Evolutionary conservation across 2,113 vertebrate species (phyloP).

Genomic region (Apus apus): DNA sequence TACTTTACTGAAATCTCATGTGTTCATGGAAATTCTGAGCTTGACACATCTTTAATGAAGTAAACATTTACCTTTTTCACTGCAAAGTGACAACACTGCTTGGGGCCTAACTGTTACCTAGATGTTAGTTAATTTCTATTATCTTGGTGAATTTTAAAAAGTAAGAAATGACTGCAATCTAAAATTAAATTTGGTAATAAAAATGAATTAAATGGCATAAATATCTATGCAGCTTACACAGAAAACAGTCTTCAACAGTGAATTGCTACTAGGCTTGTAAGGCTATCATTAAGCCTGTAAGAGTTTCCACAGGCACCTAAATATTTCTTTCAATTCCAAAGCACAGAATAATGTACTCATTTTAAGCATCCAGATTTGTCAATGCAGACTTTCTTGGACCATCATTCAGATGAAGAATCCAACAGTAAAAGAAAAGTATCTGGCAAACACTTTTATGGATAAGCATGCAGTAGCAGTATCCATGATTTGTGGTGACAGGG

Average conservation of each 20-base stretch:
- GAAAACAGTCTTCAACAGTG: neutral
- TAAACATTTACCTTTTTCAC: conserved; percentile 30
- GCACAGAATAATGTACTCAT: neutral
- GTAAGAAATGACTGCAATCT: neutral
- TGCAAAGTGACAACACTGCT: neutral
- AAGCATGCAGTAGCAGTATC: neutral
- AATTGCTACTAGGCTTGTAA: neutral
- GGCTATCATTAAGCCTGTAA: neutral
- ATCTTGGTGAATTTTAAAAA: neutral
- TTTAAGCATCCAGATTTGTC: neutral
- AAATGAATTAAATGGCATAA: neutral
- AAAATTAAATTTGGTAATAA: neutral
- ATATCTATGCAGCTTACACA: neutral
- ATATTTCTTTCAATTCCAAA: neutral
- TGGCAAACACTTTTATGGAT: neutral
- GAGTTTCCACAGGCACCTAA: neutral
- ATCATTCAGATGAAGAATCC: neutral
- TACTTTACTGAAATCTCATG: neutral
- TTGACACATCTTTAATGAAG: neutral
- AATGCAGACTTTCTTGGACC: neutral
- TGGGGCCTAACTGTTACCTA: neutral
- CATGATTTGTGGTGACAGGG: neutral
- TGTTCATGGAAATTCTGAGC: conserved; percentile 5
- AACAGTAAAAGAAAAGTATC: neutral
- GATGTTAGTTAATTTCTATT: neutral